phyloP scores from a whole-genome alignment of 1,140 invertebrate genomes.

The Orchestia grillus region DNA sequence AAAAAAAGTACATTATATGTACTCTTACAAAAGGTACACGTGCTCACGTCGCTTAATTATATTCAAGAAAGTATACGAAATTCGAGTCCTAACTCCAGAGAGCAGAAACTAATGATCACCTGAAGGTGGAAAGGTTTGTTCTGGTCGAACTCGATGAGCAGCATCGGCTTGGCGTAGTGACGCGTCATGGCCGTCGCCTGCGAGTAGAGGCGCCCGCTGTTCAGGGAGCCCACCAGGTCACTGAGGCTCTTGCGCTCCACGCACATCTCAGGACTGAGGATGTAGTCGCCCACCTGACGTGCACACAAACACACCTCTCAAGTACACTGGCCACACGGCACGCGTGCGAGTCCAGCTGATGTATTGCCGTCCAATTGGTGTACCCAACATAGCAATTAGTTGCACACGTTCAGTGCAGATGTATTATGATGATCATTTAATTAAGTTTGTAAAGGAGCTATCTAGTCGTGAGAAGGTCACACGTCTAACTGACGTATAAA shows the following conservation, averaged over 20 bases:
- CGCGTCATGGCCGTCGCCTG: slow-evolving; percentile 92
- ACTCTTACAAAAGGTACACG: too few relatives aligned
- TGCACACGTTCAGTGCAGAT: too few relatives aligned
- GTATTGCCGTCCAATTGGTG: too few relatives aligned
- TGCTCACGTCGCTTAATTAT: too few relatives aligned
- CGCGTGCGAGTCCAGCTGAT: too few relatives aligned
- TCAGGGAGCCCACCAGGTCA: slow-evolving; percentile 96
- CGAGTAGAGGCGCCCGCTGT: slow-evolving; percentile 94
- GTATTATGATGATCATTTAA: too few relatives aligned
- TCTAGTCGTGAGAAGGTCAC: too few relatives aligned
- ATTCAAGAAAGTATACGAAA: too few relatives aligned
- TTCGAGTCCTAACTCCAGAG: neutral
- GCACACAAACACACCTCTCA: neutral
- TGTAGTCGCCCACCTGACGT: slow-evolving; percentile 93
- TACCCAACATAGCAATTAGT: too few relatives aligned
- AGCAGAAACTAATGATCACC: slow-evolving; percentile 70
- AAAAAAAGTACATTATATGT: too few relatives aligned
- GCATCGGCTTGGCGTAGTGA: slow-evolving; percentile 87
- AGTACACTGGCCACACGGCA: neutral
- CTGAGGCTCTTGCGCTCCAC: slow-evolving; percentile 97
- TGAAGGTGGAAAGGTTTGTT: slow-evolving; percentile 91
- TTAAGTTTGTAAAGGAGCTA: too few relatives aligned
- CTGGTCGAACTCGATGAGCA: slow-evolving; percentile 98
- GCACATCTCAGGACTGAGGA: slow-evolving; percentile 95
- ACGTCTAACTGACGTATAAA: too few relatives aligned